Evolutionary conservation across 2,113 vertebrate genomes (phyloP), one percentile per base, ranked within the genome.

Genomic region (Mandrillus leucophaeus): DNA sequence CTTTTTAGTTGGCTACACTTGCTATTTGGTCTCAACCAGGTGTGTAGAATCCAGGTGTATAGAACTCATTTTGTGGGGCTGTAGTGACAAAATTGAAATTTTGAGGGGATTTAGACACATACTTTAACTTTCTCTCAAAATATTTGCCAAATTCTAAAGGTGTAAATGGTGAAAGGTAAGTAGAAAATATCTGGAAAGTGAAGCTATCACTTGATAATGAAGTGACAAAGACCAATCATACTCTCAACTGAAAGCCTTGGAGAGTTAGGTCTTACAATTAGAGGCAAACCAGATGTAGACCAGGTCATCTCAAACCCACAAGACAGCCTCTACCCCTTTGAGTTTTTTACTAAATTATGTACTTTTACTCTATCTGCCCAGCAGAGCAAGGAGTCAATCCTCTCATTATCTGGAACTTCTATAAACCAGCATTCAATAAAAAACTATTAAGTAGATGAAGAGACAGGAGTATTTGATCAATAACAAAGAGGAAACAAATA

Each of bases 401-500:
- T 92, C 38, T 30, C 22, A 50, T 48, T 52, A 43, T 50, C 35
- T 79, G 70, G 70, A 84, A 76, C 43, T 18, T 78, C 23, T 45
- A 2, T 82, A 27, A 79, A 72, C 23, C n/a, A 38, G 30, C 27
- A 16, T 83, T 61, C 40, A 75, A 32, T 70, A 38, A 78, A 76
- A 68, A 68, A 50, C 32, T 38, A 14, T 14, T 50, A 50, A 79
- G 43, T 83, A 20, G 75, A 43, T 96, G 48, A 87, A 83, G 40
- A 83, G 88, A 22, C 35, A 76, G 93, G 82, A 68, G 9, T 45
- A 87, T 76, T 48, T 92, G 48, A 66, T 48, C 27, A 50, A 82
- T 88, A 96, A 32, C 72, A 16, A 52, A 75, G 96, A 94, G 35
- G 64, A 94, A 93, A 75, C 25, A 75, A 93, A 40, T 8, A 64